Percentiles rank a stretch among this genome's conserved stretches.
Evolutionary conservation across 2,113 vertebrate genomes (phyloP).

Genomic region (Cathartes aura): DNA sequence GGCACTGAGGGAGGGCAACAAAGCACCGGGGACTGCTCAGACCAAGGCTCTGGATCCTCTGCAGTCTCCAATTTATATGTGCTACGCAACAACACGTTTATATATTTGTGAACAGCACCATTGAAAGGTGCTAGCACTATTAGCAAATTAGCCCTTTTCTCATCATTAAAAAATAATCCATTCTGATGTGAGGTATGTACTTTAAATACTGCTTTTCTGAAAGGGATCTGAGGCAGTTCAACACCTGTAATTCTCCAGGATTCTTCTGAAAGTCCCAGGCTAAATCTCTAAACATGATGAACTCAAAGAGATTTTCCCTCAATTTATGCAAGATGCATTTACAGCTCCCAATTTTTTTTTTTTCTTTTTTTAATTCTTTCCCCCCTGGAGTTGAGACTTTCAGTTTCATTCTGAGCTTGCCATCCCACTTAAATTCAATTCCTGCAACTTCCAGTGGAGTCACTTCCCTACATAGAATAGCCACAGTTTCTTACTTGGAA

Average conservation of each 20-base stretch:
- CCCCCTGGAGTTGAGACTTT: rapidly evolving
- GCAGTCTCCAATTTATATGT: rapidly evolving
- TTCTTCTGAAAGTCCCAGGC: background rate
- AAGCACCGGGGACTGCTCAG: background rate
- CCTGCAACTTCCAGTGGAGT: background rate
- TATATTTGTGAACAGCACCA: background rate
- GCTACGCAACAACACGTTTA: rapidly evolving
- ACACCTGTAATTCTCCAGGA: background rate
- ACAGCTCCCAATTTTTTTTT: background rate
- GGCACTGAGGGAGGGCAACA: background rate
- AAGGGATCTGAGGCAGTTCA: background rate
- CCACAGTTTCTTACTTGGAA: background rate
- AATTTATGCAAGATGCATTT: background rate
- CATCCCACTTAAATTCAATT: background rate
- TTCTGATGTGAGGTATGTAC: background rate
- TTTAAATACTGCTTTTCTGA: background rate
- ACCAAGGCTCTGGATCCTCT: background rate
- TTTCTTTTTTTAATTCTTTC: background rate
- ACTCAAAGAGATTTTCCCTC: background rate
- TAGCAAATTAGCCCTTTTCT: background rate
- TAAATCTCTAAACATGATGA: background rate
- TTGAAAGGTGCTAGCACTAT: background rate
- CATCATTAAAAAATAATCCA: background rate
- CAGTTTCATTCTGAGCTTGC: background rate
- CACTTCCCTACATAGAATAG: background rate